These are phyloP conservation scores for Phyllostomus hastatus DNA, from an alignment of 2,113 vertebrate species.

Conservation along the genomic window DNA sequence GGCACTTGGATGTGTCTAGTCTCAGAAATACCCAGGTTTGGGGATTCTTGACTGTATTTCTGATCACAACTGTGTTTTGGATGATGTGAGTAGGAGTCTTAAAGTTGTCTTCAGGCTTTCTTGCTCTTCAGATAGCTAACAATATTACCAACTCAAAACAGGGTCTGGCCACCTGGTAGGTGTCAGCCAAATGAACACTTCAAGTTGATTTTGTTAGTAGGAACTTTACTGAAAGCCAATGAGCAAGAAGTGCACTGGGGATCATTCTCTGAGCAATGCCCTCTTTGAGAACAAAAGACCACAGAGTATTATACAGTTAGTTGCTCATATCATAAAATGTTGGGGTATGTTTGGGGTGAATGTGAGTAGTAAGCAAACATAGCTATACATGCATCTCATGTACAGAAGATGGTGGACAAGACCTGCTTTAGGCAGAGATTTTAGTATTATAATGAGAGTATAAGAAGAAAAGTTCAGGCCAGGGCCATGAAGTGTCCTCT, in stretches of 20 bases:
- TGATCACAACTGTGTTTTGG: background rate
- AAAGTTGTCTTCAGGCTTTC: background rate
- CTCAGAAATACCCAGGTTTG: background rate
- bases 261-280: background rate
- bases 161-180: background rate
- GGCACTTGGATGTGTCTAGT: background rate
- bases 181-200: background rate
- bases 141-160: background rate
- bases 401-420: background rate
- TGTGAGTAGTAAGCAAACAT: background rate
- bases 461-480: background rate
- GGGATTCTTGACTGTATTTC: background rate
- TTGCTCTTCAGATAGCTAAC: background rate
- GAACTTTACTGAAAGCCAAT: background rate
- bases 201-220: background rate
- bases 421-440: background rate
- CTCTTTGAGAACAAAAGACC: background rate
- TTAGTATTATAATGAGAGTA: background rate
- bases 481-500: background rate
- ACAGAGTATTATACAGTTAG: background rate
- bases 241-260: background rate
- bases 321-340: background rate
- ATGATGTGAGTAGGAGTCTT: background rate
- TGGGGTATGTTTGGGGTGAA: background rate
- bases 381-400: background rate